Evolutionary conservation across 2,888 invertebrate genomes (phyloP).

Genomic region (Chloroclysta siterata): DNA sequence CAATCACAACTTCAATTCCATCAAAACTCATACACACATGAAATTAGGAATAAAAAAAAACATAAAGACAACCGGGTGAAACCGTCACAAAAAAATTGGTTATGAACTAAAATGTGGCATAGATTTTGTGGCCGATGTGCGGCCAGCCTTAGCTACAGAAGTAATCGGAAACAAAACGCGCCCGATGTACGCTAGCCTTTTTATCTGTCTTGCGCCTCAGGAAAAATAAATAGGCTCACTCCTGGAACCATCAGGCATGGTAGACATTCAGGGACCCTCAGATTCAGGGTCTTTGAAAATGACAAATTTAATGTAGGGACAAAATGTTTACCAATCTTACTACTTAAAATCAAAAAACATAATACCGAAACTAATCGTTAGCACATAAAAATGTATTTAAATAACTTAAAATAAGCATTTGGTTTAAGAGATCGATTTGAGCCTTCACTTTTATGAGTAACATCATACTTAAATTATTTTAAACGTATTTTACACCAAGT

Average conservation of each 20-base stretch:
- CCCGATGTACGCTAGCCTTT: no score
- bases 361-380: background rate
- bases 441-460: conserved; percentile 4
- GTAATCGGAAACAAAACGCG: no score
- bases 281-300: background rate
- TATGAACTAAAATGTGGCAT: no score
- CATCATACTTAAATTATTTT: conserved; percentile 13
- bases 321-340: no score
- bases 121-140: no score
- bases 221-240: no score
- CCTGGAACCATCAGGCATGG: no score
- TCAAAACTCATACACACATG: conserved; percentile 19
- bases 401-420: conserved; percentile 42
- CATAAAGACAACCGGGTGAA: no score
- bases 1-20: conserved; percentile 54
- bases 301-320: background rate
- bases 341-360: background rate
- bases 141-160: no score
- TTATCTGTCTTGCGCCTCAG: no score
- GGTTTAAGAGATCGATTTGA: conserved; percentile 44
- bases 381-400: background rate
- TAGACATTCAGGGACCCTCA: no score
- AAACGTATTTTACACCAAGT: conserved; percentile 45
- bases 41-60: background rate
- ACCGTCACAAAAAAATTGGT: no score